phyloP scores from a whole-genome alignment of 2,113 vertebrate genomes.

The Calonectris borealis region DNA sequence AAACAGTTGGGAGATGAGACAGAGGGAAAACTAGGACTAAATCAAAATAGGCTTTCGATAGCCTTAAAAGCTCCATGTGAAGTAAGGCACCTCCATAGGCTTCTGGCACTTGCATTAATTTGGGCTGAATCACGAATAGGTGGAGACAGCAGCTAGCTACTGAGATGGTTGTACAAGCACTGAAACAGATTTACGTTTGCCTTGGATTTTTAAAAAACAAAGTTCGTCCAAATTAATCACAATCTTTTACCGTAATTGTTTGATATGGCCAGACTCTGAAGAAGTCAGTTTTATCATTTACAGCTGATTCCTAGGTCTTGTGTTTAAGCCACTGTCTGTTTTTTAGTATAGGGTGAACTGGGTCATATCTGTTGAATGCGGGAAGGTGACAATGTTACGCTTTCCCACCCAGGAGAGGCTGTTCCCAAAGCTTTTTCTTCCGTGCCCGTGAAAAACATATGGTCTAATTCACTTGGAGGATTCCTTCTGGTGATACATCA shows the following conservation, averaged over 20 bases:
- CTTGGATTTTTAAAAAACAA: background rate
- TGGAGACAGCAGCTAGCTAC: background rate
- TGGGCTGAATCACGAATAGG: background rate
- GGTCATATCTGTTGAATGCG: accelerated
- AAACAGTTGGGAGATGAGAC: background rate
- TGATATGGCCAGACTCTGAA: background rate
- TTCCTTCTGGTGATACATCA: background rate
- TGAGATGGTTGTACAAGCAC: background rate
- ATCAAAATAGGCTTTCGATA: background rate
- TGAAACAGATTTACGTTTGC: background rate
- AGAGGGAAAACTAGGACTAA: background rate
- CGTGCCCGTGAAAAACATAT: background rate
- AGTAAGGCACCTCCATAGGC: background rate
- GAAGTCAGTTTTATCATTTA: background rate
- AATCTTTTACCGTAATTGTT: background rate
- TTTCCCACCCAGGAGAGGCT: background rate
- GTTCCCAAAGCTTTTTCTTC: background rate
- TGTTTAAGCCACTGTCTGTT: background rate
- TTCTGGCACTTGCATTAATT: background rate
- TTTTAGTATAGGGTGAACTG: background rate
- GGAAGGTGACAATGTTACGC: background rate
- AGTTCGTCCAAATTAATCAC: background rate
- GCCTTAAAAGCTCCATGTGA: background rate
- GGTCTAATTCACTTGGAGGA: background rate
- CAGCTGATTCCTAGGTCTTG: background rate